Evolutionary conservation across 2,888 invertebrate species (phyloP).

Genomic region (Ichneumon xanthorius): DNA sequence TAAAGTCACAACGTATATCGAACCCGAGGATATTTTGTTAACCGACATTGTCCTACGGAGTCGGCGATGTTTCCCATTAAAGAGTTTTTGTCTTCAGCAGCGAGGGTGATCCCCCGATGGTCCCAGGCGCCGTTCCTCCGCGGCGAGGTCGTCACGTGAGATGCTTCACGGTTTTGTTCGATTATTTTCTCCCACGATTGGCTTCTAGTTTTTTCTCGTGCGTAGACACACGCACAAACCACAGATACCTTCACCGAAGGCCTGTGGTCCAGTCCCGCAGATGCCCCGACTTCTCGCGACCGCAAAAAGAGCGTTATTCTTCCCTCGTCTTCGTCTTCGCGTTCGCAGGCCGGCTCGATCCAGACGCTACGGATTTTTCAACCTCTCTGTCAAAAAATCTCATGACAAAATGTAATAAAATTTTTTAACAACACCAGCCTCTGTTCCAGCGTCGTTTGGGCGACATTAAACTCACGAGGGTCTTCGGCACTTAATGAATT

Average conservation of each 20-base stretch:
- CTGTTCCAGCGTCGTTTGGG: slow-evolving; percentile 32
- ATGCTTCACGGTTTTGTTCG: slow-evolving; percentile 54
- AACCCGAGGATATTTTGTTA: not conserved
- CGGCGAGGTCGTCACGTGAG: slow-evolving; percentile 32
- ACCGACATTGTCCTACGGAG: slow-evolving; percentile 20
- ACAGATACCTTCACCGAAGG: slow-evolving; percentile 2
- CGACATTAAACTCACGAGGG: not conserved
- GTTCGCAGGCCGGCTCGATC: slow-evolving; percentile 22
- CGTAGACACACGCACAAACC: slow-evolving; percentile 11
- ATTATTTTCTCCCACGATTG: slow-evolving; percentile 62
- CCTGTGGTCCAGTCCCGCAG: slow-evolving; percentile 46
- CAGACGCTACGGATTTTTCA: slow-evolving; percentile 27
- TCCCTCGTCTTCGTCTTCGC: slow-evolving; percentile 36
- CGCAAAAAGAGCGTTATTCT: slow-evolving; percentile 62
- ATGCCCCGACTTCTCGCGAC: slow-evolving; percentile 54
- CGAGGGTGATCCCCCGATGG: slow-evolving; percentile 14
- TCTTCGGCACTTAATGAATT: slow-evolving; percentile 3
- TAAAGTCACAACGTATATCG: not conserved
- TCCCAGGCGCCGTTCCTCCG: slow-evolving; percentile 9
- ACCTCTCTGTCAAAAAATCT: slow-evolving; percentile 9
- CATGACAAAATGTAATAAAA: slow-evolving; percentile 14
- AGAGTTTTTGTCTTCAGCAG: slow-evolving; percentile 22
- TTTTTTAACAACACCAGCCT: slow-evolving; percentile 57
- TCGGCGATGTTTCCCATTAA: slow-evolving; percentile 52
- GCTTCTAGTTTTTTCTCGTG: slow-evolving; percentile 3